Conservation (phyloP, 2,888 invertebrate species). For the Chymomyza amoena region DNA sequence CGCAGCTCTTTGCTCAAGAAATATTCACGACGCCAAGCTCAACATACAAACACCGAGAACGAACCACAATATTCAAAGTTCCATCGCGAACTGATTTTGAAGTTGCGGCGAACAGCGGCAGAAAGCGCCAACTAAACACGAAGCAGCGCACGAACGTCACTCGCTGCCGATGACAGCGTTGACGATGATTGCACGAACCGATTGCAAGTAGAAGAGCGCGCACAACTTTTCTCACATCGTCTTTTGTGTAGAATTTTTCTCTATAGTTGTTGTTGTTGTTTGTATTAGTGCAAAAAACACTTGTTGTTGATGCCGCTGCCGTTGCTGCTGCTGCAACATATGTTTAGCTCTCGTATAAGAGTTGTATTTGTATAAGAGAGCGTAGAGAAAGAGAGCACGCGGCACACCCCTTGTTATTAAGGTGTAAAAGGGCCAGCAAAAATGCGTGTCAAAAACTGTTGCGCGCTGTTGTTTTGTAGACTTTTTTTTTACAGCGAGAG, state of each 20-base stretch:
- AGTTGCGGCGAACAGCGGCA: slow-evolving; percentile 21
- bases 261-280: too few relatives aligned
- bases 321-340: slow-evolving; percentile 16
- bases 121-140: slow-evolving; percentile 7
- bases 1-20: background rate
- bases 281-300: slow-evolving; percentile 46
- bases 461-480: slow-evolving; percentile 41
- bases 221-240: background rate
- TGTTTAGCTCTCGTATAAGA: background rate
- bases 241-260: background rate
- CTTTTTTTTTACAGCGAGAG: background rate
- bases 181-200: background rate
- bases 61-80: slow-evolving; percentile 78
- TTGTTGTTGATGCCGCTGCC: slow-evolving; percentile 53
- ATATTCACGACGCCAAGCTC: background rate
- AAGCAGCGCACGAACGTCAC: background rate
- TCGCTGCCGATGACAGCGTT: background rate
- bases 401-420: slow-evolving; percentile 47
- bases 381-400: background rate
- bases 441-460: slow-evolving; percentile 41
- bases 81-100: slow-evolving; percentile 75
- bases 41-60: slow-evolving; percentile 46
- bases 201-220: background rate
- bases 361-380: background rate
- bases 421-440: slow-evolving; percentile 1